Conservation (phyloP, 2,888 invertebrate species). For the Steromphala cineraria region DNA sequence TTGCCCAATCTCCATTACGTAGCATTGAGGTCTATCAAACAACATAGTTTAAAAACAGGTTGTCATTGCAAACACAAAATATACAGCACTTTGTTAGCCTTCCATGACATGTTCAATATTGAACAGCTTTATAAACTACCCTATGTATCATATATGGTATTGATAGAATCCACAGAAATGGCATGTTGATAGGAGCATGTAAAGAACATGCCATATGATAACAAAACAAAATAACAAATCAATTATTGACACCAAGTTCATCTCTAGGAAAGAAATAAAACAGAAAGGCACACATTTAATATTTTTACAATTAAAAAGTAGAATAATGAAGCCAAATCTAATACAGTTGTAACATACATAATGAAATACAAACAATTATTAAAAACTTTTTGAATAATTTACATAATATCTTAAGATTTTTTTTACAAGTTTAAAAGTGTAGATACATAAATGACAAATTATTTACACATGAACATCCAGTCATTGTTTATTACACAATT, state of each 20-base stretch:
- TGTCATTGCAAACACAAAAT: too few relatives aligned
- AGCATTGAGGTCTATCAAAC: too few relatives aligned
- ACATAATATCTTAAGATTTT: neutral
- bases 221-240: neutral
- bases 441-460: too few relatives aligned
- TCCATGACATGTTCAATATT: too few relatives aligned
- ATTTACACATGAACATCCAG: too few relatives aligned
- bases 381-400: conserved; percentile 1
- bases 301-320: neutral
- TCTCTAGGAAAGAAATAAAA: neutral
- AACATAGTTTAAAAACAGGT: too few relatives aligned
- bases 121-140: too few relatives aligned
- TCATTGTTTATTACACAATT: too few relatives aligned
- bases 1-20: too few relatives aligned
- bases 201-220: neutral
- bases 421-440: neutral
- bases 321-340: neutral
- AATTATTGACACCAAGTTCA: neutral
- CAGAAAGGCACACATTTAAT: neutral
- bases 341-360: neutral
- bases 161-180: neutral
- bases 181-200: neutral
- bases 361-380: neutral
- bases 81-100: too few relatives aligned
- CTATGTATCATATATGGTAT: neutral